Evolutionary conservation across 2,888 invertebrate species (phyloP).

Genomic region (Nysson spinosus): DNA sequence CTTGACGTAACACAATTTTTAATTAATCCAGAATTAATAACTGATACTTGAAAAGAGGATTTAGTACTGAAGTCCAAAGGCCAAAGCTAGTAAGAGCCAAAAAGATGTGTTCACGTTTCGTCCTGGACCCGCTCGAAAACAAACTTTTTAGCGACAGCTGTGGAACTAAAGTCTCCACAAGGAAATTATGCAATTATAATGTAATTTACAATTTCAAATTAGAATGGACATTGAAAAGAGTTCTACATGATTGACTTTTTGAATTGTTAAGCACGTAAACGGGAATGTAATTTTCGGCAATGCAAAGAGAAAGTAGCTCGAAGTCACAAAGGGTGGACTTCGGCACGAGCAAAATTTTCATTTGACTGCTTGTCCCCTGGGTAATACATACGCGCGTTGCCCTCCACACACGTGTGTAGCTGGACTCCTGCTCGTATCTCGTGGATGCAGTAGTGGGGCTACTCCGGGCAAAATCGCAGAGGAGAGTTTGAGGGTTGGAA

Average conservation of each 20-base stretch:
- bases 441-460: conserved; percentile 9
- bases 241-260: no score
- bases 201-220: neutral
- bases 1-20: no score
- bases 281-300: conserved; percentile 36
- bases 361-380: conserved; percentile 46
- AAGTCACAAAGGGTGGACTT: conserved; percentile 49
- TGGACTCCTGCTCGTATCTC: conserved; percentile 33
- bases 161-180: neutral
- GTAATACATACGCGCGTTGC: neutral
- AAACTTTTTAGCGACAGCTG: neutral
- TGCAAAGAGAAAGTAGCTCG: conserved; percentile 21
- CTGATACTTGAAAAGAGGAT: no score
- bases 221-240: no score
- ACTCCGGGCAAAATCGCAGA: conserved; percentile 11
- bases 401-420: conserved; percentile 3
- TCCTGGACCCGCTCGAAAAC: no score
- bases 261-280: conserved; percentile 30
- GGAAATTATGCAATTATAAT: no score
- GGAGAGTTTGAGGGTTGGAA: conserved; percentile 30
- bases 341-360: conserved; percentile 59
- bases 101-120: no score
- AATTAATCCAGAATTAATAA: no score
- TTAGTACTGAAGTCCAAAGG: no score
- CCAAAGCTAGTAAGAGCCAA: no score